Base-by-base conservation (phyloP, 2,888 invertebrate species). In the Cremastinae sp. region DNA sequence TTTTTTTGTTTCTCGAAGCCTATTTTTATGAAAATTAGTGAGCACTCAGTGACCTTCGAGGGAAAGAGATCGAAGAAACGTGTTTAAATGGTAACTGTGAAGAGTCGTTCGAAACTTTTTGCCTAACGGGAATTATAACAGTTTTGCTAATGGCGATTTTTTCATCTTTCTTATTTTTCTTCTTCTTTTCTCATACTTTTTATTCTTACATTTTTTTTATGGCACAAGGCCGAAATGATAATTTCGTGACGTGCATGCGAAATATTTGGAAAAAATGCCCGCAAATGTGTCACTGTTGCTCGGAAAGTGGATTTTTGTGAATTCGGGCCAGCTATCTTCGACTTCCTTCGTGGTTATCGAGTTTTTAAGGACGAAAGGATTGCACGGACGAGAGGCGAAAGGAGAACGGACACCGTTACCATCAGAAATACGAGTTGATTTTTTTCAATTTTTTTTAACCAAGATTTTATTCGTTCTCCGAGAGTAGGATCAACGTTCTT, bases 331-430 rank as follows among this genome's bases (percentile, higher is more conserved):
- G 8, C n/a, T 20, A 16, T 45, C 8, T 4, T 59, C 43, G 47
- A 18, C 16, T 47, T 18, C 8, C 47, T 20, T 10, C 16, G 5
- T 28, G 18, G 14, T 37, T 10, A 35, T 20, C 18, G 7, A 7
- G 35, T 8, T 37, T 49, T 20, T 18, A 51, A 51, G 39, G 39
- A 20, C 45, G 45, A 70, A 70, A 70, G 37, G 37, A 75, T 75
- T 61, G 59, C 41, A 14, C 28, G 61, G 53, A 37, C 28, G 61
- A 45, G 43, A 53, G 58, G 37, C 18, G 51, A 66, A 75, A 66
- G 64, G 75, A 65, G 75, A 70, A 71, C 65, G 65, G 20, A 35
- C 39, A 75, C 75, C 75, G 70, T 66, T 66, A 71, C 65, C 65
- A n/a, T n/a, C n/a, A 75, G 65, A 28, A 45, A 5, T 16, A 56